phyloP scores from a whole-genome alignment of 2,113 vertebrate species.

The Phaethornis superciliosus region DNA sequence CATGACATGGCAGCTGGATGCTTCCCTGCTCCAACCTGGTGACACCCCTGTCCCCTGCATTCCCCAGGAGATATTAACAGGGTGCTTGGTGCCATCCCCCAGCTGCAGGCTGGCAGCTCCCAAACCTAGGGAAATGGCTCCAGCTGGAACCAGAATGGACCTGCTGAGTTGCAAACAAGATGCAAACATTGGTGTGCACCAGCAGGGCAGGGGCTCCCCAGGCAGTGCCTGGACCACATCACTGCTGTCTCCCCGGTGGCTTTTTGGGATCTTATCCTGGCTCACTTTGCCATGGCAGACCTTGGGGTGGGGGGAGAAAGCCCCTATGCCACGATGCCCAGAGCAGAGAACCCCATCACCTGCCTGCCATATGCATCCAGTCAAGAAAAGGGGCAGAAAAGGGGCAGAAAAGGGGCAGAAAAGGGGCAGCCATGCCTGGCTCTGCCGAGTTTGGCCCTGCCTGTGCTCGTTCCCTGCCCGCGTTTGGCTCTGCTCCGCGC shows the following conservation, averaged over 20 bases:
- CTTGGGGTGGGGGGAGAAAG: not conserved
- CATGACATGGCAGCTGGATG: not conserved
- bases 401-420: not conserved
- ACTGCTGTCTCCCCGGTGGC: fast-evolving
- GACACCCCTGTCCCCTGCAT: not conserved
- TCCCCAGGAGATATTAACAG: not conserved
- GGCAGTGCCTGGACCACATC: fast-evolving
- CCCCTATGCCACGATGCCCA: not conserved
- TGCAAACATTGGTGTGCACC: not conserved
- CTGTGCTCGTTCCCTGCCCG: not conserved
- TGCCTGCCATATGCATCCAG: not conserved
- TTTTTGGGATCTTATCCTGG: not conserved
- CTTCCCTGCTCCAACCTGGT: fast-evolving
- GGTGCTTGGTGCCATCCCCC: not conserved
- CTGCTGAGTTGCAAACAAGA: not conserved
- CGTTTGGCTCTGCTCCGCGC: not conserved
- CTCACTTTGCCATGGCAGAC: not conserved
- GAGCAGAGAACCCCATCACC: not conserved
- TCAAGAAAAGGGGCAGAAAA: not conserved
- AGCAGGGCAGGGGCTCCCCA: not conserved
- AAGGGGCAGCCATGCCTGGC: fast-evolving
- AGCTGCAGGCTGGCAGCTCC: not conserved
- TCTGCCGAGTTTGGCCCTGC: not conserved
- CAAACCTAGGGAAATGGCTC: not conserved
- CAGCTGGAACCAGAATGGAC: not conserved